Evolutionary conservation across 2,797 vertebrate species (phyloP).

Genomic region (Bradypodion pumilum): DNA sequence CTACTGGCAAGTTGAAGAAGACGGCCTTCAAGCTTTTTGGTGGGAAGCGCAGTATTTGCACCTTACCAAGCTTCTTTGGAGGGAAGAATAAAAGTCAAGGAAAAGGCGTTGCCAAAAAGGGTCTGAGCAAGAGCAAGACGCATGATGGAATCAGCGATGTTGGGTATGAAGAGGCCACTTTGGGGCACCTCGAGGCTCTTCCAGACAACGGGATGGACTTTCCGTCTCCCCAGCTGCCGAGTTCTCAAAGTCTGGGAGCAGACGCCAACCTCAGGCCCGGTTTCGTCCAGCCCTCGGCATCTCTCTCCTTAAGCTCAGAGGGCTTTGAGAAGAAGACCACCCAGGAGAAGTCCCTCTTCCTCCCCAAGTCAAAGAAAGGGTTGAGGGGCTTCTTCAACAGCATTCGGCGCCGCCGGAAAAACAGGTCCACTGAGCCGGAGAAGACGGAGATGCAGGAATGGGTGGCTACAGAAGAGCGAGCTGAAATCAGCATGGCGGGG

Average conservation of each 20-base stretch:
- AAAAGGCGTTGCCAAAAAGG: constrained; percentile 84
- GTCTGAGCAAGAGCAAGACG: constrained; percentile 90
- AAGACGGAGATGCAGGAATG: constrained; percentile 78
- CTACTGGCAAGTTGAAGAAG: constrained; percentile 87
- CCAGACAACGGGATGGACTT: constrained; percentile 72
- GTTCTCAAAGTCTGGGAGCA: constrained; percentile 74
- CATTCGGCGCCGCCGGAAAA: constrained; percentile 90
- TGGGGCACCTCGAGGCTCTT: constrained; percentile 52
- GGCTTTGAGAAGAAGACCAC: constrained; percentile 67
- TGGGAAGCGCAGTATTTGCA: constrained; percentile 91
- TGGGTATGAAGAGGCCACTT: constrained; percentile 69
- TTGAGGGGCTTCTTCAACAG: constrained; percentile 91
- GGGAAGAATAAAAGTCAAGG: constrained; percentile 83
- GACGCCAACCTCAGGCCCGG: constrained; percentile 61
- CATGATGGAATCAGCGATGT: constrained; percentile 86
- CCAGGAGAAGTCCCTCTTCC: constrained; percentile 80
- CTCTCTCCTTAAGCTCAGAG: constrained; percentile 58
- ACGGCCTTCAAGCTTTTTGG: constrained; percentile 93
- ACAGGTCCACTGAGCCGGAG: constrained; percentile 78
- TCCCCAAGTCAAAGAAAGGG: constrained; percentile 85
- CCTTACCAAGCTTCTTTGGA: constrained; percentile 92
- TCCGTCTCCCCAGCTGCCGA: constrained; percentile 66
- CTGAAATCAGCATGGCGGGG: not conserved
- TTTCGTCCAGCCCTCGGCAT: constrained; percentile 47
- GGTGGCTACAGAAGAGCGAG: constrained; percentile 49